Percentiles rank a stretch among this genome's conserved stretches.
These are phyloP conservation scores for Alexandromys fortis DNA, from an alignment of 2,113 vertebrate species.

Conservation along the genomic window DNA sequence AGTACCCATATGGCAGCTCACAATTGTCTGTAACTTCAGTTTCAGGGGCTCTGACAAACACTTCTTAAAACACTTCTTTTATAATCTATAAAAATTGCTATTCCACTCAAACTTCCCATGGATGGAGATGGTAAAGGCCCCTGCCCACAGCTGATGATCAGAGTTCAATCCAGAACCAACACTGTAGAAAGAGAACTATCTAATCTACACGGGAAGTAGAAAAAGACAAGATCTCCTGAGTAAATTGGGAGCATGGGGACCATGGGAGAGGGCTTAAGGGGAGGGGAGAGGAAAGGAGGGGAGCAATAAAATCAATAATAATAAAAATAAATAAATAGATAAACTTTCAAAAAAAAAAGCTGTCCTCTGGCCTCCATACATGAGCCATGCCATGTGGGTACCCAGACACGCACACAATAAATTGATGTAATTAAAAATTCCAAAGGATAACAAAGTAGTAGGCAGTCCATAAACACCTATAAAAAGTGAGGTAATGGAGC, in stretches of 20 bases:
- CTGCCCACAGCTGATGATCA: background rate
- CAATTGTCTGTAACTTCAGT: no score
- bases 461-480: background rate
- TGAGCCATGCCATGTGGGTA: background rate
- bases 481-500: background rate
- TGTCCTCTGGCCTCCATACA: background rate
- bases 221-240: no score
- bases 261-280: no score
- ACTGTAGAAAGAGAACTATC: background rate
- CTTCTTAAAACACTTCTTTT: background rate
- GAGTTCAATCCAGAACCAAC: background rate
- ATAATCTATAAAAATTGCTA: background rate
- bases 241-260: no score
- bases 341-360: background rate
- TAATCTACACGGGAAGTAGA: no score
- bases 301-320: no score
- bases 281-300: no score
- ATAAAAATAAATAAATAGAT: no score
- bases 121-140: background rate
- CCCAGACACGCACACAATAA: background rate
- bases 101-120: constrained; percentile 45
- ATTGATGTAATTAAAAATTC: background rate
- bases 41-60: no score
- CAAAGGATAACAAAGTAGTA: constrained; percentile 36
- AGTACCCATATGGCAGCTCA: no score